Percentiles rank a stretch among this genome's conserved stretches.
phyloP scores from a whole-genome alignment of 2,113 vertebrate species.

The Catharus fuscescens region DNA sequence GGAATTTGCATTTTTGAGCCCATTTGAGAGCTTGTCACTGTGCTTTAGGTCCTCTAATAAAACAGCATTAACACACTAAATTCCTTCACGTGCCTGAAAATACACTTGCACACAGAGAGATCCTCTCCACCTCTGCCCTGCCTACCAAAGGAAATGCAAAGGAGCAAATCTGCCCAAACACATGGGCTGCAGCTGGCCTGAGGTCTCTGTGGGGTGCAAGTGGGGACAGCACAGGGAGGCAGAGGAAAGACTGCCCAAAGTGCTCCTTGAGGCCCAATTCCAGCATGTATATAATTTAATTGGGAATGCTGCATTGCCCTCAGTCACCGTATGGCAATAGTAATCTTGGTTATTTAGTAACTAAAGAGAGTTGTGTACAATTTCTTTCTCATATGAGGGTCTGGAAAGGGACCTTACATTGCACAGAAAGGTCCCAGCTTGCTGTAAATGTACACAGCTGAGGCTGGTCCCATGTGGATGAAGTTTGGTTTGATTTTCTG shows the following conservation, averaged over 20 bases:
- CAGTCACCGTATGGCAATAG: background rate
- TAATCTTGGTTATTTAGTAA: background rate
- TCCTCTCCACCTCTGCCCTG: background rate
- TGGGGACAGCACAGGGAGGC: rapidly evolving
- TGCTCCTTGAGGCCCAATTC: background rate
- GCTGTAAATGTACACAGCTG: background rate
- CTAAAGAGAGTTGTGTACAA: background rate
- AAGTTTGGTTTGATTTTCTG: background rate
- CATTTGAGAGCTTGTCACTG: background rate
- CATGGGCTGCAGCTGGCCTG: background rate
- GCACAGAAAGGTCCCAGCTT: background rate
- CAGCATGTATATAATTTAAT: background rate
- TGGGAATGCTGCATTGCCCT: background rate
- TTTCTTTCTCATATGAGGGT: background rate
- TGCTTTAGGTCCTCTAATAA: background rate
- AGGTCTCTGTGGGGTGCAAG: background rate
- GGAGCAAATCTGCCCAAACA: background rate
- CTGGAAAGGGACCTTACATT: background rate
- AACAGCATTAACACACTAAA: background rate
- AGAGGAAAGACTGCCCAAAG: background rate
- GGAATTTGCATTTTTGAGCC: background rate
- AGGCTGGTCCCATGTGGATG: background rate
- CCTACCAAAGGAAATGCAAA: background rate
- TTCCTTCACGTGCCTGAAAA: background rate
- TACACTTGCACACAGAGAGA: background rate